Evolutionary conservation across 2,797 vertebrate species (phyloP).

Genomic region (Coregonus sp.): DNA sequence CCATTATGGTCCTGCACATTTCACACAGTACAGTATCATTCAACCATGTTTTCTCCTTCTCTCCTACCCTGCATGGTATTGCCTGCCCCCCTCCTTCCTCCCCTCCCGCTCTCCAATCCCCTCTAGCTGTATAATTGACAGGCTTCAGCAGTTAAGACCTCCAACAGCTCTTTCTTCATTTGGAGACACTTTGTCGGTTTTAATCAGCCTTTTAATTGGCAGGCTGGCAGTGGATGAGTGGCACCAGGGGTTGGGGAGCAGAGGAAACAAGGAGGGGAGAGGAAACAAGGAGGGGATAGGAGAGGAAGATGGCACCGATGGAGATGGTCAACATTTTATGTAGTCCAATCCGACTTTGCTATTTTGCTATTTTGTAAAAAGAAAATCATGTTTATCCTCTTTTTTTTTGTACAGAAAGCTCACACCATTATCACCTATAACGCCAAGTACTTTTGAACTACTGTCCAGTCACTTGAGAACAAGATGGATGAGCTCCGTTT

Average conservation of each 20-base stretch:
- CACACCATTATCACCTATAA: too few relatives aligned
- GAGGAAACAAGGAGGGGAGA: too few relatives aligned
- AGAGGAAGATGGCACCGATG: too few relatives aligned
- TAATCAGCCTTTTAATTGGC: conserved; percentile 84
- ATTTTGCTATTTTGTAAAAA: too few relatives aligned
- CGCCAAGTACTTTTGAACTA: too few relatives aligned
- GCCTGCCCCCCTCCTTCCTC: background rate
- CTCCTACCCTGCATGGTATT: background rate
- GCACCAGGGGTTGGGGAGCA: conserved; percentile 61
- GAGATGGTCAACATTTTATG: too few relatives aligned
- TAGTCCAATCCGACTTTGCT: too few relatives aligned
- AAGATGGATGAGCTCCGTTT: too few relatives aligned
- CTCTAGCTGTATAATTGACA: conserved; percentile 77
- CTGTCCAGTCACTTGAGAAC: too few relatives aligned
- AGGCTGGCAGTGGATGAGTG: conserved; percentile 74
- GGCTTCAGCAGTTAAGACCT: conserved; percentile 74
- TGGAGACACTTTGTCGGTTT: conserved; percentile 83
- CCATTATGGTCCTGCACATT: background rate
- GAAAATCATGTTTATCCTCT: too few relatives aligned
- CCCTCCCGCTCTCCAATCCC: conserved; percentile 48
- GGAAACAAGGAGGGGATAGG: too few relatives aligned
- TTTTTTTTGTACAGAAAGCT: too few relatives aligned
- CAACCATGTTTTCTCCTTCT: background rate
- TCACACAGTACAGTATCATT: background rate
- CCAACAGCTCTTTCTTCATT: conserved; percentile 81